These are phyloP conservation scores for Falco novaeseelandiae DNA, from an alignment of 2,797 vertebrate genomes.

Conservation along the genomic window DNA sequence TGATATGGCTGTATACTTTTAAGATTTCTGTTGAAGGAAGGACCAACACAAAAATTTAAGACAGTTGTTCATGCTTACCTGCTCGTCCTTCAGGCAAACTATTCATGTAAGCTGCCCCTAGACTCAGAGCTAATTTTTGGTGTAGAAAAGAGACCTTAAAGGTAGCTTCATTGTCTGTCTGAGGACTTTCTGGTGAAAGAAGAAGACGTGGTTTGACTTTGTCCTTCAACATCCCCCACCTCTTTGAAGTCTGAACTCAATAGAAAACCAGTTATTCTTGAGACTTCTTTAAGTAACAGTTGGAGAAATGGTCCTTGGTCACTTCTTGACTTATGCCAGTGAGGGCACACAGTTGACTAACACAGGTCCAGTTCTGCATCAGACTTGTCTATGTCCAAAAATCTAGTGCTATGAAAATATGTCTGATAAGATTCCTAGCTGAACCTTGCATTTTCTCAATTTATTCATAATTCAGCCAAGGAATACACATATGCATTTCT, in stretches of 20 bases:
- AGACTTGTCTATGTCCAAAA: neutral
- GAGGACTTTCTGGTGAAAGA: neutral
- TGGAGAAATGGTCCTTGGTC: neutral
- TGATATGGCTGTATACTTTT: neutral
- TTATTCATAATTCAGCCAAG: neutral
- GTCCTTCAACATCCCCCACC: neutral
- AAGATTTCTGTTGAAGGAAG: neutral
- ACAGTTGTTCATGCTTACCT: neutral
- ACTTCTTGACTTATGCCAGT: neutral
- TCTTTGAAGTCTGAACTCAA: neutral
- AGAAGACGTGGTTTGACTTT: neutral
- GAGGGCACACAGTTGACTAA: neutral
- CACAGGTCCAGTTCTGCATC: neutral
- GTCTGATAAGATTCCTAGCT: neutral
- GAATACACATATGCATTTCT: neutral
- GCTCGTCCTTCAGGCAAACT: neutral
- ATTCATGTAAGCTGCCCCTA: neutral
- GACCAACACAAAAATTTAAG: neutral
- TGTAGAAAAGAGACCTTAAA: neutral
- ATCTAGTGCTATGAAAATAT: neutral
- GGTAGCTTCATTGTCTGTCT: neutral
- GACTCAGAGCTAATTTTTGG: neutral
- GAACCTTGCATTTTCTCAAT: neutral
- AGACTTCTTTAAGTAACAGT: neutral
- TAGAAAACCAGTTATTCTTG: neutral